Conservation (phyloP, 1,140 invertebrate genomes). For the Neodiprion pinetum region DNA sequence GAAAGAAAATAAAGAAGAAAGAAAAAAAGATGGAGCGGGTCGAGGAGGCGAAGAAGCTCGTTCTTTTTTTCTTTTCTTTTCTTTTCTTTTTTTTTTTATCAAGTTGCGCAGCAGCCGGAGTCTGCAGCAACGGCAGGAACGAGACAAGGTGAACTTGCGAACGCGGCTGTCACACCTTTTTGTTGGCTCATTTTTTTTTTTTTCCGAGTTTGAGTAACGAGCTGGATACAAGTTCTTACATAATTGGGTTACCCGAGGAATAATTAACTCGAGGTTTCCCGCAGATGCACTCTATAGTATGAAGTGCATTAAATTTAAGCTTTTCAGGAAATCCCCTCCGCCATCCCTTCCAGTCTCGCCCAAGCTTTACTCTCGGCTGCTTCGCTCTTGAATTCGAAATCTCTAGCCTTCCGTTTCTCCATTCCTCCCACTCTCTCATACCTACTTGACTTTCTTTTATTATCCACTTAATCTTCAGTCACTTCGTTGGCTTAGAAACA, state of each 20-base stretch:
- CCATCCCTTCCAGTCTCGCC: neutral
- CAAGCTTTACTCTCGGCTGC: neutral
- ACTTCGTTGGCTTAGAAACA: too few species aligned
- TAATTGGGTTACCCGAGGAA: conserved; percentile 31
- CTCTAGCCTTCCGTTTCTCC: neutral
- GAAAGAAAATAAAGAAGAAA: too few species aligned
- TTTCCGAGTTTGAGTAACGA: conserved; percentile 30
- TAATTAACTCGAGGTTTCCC: conserved; percentile 33
- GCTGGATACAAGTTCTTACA: conserved; percentile 27
- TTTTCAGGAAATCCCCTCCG: neutral
- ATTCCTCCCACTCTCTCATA: too few species aligned
- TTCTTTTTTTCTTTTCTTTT: too few species aligned
- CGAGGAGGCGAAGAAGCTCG: too few species aligned
- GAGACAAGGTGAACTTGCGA: too few species aligned
- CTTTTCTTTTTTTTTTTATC: too few species aligned
- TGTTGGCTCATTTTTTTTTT: conserved; percentile 11
- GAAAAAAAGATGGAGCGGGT: too few species aligned
- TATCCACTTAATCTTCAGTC: too few species aligned
- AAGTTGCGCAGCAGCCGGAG: too few species aligned
- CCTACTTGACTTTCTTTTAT: too few species aligned
- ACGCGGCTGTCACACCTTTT: neutral
- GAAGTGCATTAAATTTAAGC: neutral
- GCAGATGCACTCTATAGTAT: neutral
- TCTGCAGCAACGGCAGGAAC: too few species aligned
- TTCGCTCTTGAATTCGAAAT: neutral